A percentile compares a stretch with the other conserved stretches of the same genome.
Evolutionary conservation across 2,113 vertebrate genomes (phyloP).

Genomic region (Murina feae): DNA sequence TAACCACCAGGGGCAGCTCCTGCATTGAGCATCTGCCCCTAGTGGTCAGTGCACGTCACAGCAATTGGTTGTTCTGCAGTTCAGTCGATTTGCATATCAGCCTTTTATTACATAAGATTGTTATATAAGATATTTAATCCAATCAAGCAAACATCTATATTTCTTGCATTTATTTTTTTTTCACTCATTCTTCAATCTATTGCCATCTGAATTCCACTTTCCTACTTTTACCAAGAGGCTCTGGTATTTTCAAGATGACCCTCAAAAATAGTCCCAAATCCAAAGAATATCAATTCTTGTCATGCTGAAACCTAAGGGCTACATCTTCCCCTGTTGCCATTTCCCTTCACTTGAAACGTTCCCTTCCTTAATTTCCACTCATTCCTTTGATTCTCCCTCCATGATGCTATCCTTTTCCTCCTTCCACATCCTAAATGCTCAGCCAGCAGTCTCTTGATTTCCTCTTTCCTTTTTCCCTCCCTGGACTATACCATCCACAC

Average conservation of each 20-base stretch:
- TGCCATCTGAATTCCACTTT: neutral
- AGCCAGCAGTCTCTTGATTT: neutral
- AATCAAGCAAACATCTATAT: neutral
- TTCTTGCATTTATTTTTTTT: neutral
- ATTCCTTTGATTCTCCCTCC: neutral
- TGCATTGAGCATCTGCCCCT: too few species aligned
- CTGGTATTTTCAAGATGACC: neutral
- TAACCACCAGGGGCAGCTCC: too few species aligned
- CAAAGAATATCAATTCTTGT: neutral
- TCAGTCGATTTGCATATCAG: too few species aligned
- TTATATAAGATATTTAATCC: neutral
- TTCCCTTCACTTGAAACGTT: neutral
- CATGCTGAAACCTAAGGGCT: neutral
- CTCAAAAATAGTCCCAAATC: neutral
- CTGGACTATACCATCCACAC: neutral
- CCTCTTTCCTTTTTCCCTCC: neutral
- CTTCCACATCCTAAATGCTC: neutral
- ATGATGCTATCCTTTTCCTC: neutral
- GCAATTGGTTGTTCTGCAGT: too few species aligned
- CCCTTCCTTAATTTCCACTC: neutral
- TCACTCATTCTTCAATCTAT: neutral
- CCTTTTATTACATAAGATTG: neutral
- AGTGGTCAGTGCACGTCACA: too few species aligned
- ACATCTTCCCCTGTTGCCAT: neutral
- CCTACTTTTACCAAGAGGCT: neutral